phyloP scores from a whole-genome alignment of 2,888 invertebrate genomes.

The Hypena proboscidalis region DNA sequence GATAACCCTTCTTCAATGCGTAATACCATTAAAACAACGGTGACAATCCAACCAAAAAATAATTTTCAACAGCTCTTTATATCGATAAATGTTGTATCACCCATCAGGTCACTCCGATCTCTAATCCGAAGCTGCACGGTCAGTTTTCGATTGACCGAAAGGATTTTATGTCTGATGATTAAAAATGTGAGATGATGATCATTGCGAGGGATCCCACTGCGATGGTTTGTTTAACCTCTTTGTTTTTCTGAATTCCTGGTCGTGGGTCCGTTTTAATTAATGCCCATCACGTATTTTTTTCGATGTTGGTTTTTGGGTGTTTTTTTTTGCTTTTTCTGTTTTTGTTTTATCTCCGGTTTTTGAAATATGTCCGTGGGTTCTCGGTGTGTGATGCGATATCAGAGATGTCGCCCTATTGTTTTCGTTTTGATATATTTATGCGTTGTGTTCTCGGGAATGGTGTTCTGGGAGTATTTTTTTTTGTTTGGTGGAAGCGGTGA shows the following conservation, averaged over 20 bases:
- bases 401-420: constrained; percentile 81
- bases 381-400: constrained; percentile 80
- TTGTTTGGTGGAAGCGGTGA: constrained; percentile 55
- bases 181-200: constrained; percentile 85
- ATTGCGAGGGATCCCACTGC: constrained; percentile 83
- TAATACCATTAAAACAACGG: constrained; percentile 86
- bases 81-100: constrained; percentile 48
- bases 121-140: constrained; percentile 56
- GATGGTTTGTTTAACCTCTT: constrained; percentile 82
- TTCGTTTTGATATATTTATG: constrained; percentile 84
- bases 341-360: constrained; percentile 73
- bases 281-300: constrained; percentile 85
- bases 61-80: constrained; percentile 80
- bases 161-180: constrained; percentile 75
- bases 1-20: constrained; percentile 84
- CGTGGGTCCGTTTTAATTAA: constrained; percentile 85
- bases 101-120: constrained; percentile 43
- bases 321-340: constrained; percentile 60
- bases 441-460: constrained; percentile 73
- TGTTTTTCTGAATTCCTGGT: constrained; percentile 83
- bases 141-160: constrained; percentile 54
- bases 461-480: constrained; percentile 58
- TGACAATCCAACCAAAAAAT: constrained; percentile 84
- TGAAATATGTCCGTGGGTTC: constrained; percentile 80
- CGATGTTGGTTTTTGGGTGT: constrained; percentile 71